Percentiles rank a stretch among this genome's conserved stretches.
These are phyloP conservation scores for Crocuta crocuta DNA, from an alignment of 2,113 vertebrate genomes.

Conservation along the genomic window DNA sequence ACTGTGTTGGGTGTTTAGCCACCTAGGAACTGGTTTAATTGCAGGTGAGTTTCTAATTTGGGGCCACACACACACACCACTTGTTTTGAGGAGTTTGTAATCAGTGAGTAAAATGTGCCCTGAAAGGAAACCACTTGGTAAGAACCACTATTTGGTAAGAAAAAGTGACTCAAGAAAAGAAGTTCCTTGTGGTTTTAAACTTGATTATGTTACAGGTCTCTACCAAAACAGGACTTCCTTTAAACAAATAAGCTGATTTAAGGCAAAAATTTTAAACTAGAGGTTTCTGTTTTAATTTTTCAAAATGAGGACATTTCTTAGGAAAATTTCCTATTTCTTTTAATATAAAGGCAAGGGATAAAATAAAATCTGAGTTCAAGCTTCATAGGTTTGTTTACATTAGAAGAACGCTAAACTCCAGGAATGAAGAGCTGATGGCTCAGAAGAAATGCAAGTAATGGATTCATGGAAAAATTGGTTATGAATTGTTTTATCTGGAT, in stretches of 20 bases:
- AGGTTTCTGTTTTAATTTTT: slow-evolving; percentile 11
- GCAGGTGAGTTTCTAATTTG: not conserved
- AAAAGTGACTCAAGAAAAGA: slow-evolving; percentile 68
- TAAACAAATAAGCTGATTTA: slow-evolving; percentile 12
- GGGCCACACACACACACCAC: not conserved
- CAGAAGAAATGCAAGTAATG: not conserved
- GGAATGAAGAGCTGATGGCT: not conserved
- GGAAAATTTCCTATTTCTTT: slow-evolving; percentile 34
- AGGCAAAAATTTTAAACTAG: not conserved
- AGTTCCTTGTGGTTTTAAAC: slow-evolving; percentile 63
- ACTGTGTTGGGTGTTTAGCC: not conserved
- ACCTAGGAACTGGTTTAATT: not conserved
- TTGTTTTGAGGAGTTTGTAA: slow-evolving; percentile 42
- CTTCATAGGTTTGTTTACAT: not conserved
- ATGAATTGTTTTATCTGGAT: not conserved
- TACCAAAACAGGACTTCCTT: not conserved
- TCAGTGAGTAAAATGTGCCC: not conserved
- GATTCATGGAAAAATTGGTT: not conserved
- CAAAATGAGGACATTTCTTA: not conserved
- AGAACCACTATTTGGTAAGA: slow-evolving; percentile 51
- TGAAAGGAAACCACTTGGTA: slow-evolving; percentile 40
- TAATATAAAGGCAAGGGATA: not conserved
- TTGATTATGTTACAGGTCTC: not conserved
- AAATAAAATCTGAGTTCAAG: slow-evolving; percentile 1
- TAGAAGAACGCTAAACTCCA: not conserved